phyloP scores from a whole-genome alignment of 2,797 vertebrate species.

The Mus caroli region DNA sequence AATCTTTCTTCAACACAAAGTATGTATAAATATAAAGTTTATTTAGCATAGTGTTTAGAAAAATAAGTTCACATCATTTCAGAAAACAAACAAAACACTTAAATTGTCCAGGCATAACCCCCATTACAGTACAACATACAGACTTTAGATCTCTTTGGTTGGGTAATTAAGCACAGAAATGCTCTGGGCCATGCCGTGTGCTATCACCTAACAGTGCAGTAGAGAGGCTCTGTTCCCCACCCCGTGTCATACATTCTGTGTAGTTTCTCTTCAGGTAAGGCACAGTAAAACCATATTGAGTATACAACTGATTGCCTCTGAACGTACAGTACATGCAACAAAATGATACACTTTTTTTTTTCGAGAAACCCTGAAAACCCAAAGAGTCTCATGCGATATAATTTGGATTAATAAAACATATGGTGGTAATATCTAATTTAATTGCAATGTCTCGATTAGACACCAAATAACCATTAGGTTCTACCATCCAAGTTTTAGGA shows the following conservation, averaged over 20 bases:
- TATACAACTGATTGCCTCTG: conserved; percentile 86
- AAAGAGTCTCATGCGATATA: conserved; percentile 85
- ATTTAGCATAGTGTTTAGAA: conserved; percentile 99
- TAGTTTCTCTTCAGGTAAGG: conserved; percentile 90
- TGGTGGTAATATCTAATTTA: conserved; percentile 86
- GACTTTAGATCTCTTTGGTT: conserved; percentile 95
- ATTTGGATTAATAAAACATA: conserved; percentile 86
- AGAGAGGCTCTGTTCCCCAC: conserved; percentile 87
- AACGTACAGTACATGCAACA: conserved; percentile 89
- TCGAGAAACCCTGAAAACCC: conserved; percentile 87
- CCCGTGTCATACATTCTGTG: conserved; percentile 87
- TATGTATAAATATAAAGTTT: conserved; percentile 99
- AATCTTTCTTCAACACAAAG: conserved; percentile 76
- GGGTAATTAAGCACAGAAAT: conserved; percentile 94
- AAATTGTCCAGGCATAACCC: conserved; percentile 96
- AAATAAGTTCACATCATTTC: conserved; percentile 99
- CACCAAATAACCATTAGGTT: conserved; percentile 86
- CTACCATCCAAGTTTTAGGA: conserved; percentile 84
- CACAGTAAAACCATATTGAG: conserved; percentile 90
- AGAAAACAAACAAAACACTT: conserved; percentile 97
- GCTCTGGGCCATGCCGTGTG: conserved; percentile 89
- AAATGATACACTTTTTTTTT: conserved; percentile 84
- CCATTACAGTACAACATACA: conserved; percentile 93
- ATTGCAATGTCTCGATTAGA: conserved; percentile 84
- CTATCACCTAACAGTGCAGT: conserved; percentile 89